Conservation (phyloP, 2,797 vertebrate species). For the Zalophus californianus region DNA sequence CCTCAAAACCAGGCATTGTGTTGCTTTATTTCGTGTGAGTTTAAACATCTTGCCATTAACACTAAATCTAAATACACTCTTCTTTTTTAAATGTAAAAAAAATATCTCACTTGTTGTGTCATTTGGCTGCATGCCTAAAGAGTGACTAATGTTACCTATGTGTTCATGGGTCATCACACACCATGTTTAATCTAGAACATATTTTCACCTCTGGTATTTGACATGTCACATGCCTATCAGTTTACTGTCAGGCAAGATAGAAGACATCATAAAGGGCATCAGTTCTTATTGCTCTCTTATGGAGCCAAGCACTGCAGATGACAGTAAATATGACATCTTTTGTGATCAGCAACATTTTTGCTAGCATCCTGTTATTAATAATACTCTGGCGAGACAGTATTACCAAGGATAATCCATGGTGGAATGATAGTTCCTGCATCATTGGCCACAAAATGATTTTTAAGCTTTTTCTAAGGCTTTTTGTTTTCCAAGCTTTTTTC, state of each 20-base stretch:
- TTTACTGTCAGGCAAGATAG: constrained; percentile 38
- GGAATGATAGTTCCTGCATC: neutral
- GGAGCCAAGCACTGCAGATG: neutral
- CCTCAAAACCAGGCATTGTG: neutral
- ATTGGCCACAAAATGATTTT: constrained; percentile 30
- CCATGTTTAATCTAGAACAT: neutral
- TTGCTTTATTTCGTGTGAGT: constrained; percentile 4
- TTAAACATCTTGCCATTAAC: neutral
- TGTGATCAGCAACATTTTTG: constrained; percentile 36
- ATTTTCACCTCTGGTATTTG: neutral
- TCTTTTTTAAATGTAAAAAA: constrained; percentile 51
- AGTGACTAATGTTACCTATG: neutral
- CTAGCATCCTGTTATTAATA: constrained; percentile 55
- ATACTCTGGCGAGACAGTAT: constrained; percentile 16
- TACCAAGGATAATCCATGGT: neutral
- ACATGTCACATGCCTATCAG: constrained; percentile 16
- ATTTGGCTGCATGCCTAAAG: neutral
- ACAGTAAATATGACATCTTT: constrained; percentile 69
- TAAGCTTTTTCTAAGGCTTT: constrained; percentile 34
- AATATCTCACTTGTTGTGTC: neutral
- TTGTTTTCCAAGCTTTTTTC: neutral
- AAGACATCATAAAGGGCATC: neutral
- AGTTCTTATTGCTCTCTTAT: neutral
- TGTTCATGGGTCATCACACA: neutral
- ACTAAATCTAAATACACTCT: neutral